A percentile compares a stretch with the other conserved stretches of the same genome.
phyloP scores from a whole-genome alignment of 2,888 invertebrate species.

The Tupiocoris notatus region DNA sequence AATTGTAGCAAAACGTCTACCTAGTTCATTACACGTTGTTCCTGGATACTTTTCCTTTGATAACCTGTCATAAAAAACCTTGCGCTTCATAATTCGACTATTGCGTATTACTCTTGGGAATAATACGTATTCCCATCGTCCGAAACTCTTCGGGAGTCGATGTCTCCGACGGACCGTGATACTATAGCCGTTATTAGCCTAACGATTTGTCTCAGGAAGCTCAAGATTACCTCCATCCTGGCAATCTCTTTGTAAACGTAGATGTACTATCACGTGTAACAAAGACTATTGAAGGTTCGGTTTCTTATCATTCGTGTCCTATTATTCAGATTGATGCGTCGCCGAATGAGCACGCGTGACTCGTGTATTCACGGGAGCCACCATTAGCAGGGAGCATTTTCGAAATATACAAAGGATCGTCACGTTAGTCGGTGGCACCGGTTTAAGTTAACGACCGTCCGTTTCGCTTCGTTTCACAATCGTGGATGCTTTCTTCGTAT shows the following conservation, averaged over 20 bases:
- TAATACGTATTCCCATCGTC: too few species aligned
- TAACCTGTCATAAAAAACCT: too few species aligned
- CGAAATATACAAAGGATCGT: neutral
- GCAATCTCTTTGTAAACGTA: neutral
- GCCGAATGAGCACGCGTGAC: neutral
- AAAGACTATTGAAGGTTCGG: neutral
- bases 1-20: too few species aligned
- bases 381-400: neutral
- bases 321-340: neutral
- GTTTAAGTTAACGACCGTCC: neutral
- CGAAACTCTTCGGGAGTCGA: neutral
- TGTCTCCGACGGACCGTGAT: neutral
- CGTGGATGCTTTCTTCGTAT: neutral
- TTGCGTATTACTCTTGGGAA: too few species aligned
- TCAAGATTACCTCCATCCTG: constrained; percentile 26
- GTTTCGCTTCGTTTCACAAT: neutral
- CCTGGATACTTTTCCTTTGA: too few species aligned
- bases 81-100: too few species aligned
- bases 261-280: neutral
- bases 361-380: neutral
- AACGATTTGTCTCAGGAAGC: constrained; percentile 15
- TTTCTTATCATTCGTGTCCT: neutral
- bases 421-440: neutral
- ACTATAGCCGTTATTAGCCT: constrained; percentile 16
- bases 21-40: too few species aligned